phyloP scores from a whole-genome alignment of 2,888 invertebrate species.

The Mythimna lalbum region DNA sequence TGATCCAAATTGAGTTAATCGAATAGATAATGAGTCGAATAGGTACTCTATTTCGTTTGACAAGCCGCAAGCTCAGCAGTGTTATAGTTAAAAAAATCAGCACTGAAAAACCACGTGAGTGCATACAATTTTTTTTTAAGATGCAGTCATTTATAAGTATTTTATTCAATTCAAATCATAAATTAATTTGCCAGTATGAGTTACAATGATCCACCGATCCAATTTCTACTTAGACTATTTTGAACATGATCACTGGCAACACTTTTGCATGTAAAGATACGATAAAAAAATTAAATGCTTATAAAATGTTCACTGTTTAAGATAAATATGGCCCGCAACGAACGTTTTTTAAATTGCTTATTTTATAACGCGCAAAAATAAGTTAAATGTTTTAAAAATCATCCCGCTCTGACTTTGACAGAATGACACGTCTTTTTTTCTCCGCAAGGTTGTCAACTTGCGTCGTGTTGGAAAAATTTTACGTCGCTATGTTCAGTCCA shows the following conservation, averaged over 20 bases:
- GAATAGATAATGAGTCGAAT: neutral
- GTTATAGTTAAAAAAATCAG: neutral
- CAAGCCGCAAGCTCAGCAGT: neutral
- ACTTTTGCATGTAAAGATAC: neutral
- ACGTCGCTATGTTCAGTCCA: conserved; percentile 89
- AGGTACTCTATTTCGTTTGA: conserved; percentile 14
- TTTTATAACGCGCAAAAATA: conserved; percentile 37
- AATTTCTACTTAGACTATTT: conserved; percentile 23
- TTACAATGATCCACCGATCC: neutral
- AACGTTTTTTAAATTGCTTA: conserved; percentile 7
- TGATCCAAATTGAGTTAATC: too few relatives aligned
- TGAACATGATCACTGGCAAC: conserved; percentile 21
- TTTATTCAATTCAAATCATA: neutral
- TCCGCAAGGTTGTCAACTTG: conserved; percentile 81
- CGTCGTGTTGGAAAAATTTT: conserved; percentile 89
- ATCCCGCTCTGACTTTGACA: conserved; percentile 72
- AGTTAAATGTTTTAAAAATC: conserved; percentile 20
- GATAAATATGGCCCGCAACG: neutral
- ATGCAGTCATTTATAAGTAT: neutral
- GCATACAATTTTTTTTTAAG: neutral
- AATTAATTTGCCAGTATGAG: neutral
- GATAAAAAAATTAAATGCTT: neutral
- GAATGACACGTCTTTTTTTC: conserved; percentile 81
- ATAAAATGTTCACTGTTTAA: neutral
- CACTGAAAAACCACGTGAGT: neutral